Evolutionary conservation across 2,888 invertebrate species (phyloP).

Genomic region (Peribatodes rhomboidaria): DNA sequence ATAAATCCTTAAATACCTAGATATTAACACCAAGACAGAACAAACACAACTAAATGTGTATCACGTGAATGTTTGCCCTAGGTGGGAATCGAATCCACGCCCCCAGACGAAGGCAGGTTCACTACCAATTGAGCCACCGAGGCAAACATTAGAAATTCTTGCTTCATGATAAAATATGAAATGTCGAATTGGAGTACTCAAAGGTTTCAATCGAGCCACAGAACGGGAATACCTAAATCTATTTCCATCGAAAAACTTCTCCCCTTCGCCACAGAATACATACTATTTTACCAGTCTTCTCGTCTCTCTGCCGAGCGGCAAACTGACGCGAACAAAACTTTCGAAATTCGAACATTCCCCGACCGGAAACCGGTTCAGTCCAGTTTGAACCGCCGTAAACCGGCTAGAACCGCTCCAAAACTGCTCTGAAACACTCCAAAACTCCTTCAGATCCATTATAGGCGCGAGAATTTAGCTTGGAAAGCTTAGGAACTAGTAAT

Average conservation of each 20-base stretch:
- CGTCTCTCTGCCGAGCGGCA: slow-evolving; percentile 31
- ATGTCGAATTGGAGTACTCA: neutral
- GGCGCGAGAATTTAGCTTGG: slow-evolving; percentile 43
- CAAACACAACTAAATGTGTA: too few species aligned
- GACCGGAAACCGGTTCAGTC: slow-evolving; percentile 30
- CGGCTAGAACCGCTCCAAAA: slow-evolving; percentile 21
- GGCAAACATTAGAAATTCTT: too few species aligned
- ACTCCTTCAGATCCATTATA: slow-evolving; percentile 34
- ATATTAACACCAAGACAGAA: too few species aligned
- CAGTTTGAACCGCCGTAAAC: slow-evolving; percentile 16
- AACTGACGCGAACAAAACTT: slow-evolving; percentile 44
- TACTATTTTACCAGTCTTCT: too few species aligned
- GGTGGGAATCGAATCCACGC: too few species aligned
- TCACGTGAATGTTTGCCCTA: too few species aligned
- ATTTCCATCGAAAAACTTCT: slow-evolving; percentile 20
- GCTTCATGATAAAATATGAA: neutral
- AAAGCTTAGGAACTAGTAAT: slow-evolving; percentile 35
- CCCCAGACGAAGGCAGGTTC: too few species aligned
- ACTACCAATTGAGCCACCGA: too few species aligned
- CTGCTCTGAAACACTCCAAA: slow-evolving; percentile 27
- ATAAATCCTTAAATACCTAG: too few species aligned
- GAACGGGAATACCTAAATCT: slow-evolving; percentile 5
- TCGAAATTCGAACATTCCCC: slow-evolving; percentile 34
- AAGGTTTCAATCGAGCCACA: slow-evolving; percentile 6
- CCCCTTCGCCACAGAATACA: slow-evolving; percentile 9